Evolutionary conservation across 2,113 vertebrate species (phyloP).

Genomic region (Probosciger aterrimus): DNA sequence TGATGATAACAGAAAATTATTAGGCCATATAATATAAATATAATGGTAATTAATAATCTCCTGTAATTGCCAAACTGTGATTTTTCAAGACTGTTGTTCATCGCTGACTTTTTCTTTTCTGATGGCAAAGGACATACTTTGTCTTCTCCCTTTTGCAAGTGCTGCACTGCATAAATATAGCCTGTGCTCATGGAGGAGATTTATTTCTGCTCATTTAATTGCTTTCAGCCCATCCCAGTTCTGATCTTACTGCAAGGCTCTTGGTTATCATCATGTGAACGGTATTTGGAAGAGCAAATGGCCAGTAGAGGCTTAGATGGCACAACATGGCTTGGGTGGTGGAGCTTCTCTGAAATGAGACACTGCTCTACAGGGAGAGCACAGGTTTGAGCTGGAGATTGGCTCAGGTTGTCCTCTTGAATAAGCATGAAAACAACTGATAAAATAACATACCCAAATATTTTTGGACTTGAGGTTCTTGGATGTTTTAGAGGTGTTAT

Average conservation of each 20-base stretch:
- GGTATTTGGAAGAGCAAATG: not conserved
- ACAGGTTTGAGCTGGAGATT: not conserved
- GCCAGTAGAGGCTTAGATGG: not conserved
- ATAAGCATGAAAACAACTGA: not conserved
- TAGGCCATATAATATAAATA: slow-evolving; percentile 16
- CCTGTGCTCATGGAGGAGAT: not conserved
- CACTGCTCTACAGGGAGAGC: not conserved
- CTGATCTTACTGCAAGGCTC: not conserved
- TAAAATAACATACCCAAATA: not conserved
- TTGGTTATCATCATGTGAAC: not conserved
- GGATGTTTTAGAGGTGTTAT: not conserved
- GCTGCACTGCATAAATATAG: not conserved
- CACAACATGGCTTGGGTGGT: not conserved
- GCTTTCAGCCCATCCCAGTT: not conserved
- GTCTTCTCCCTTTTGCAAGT: not conserved
- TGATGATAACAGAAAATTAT: slow-evolving; percentile 32
- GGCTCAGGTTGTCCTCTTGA: not conserved
- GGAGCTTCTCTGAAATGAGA: not conserved
- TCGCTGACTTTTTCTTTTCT: not conserved
- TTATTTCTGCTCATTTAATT: not conserved
- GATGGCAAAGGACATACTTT: not conserved
- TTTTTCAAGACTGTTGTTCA: not conserved
- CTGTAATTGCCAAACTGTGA: not conserved
- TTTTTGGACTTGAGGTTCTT: not conserved
- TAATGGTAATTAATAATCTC: slow-evolving; percentile 19